A percentile compares a stretch with the other conserved stretches of the same genome.
Conservation (phyloP, 2,888 invertebrate genomes). For the Scrobipalpa costella region DNA sequence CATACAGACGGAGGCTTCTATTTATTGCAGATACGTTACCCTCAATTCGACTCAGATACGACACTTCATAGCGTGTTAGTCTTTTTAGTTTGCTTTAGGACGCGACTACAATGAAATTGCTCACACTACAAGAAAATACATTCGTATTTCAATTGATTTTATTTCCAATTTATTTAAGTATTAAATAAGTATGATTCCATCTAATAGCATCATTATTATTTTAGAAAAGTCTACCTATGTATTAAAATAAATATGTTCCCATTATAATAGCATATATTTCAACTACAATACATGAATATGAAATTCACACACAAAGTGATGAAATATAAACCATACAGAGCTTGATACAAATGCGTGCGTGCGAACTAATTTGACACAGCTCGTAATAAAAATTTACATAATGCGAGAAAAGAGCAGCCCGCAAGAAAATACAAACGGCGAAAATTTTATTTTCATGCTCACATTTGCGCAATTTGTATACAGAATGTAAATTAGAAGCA, state of each 20-base stretch:
- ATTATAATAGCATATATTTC: not conserved
- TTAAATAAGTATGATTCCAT: too few species aligned
- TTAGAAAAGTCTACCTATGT: too few species aligned
- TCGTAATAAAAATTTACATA: constrained; percentile 74
- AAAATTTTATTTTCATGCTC: constrained; percentile 77
- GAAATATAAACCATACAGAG: constrained; percentile 28
- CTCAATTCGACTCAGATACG: constrained; percentile 15
- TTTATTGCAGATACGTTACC: constrained; percentile 19
- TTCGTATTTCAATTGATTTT: too few species aligned
- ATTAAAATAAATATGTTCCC: too few species aligned
- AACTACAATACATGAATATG: not conserved
- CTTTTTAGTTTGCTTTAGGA: not conserved
- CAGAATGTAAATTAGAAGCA: constrained; percentile 76
- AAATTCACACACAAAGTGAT: not conserved
- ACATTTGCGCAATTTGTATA: constrained; percentile 78
- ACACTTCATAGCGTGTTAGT: constrained; percentile 16
- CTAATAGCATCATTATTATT: too few species aligned
- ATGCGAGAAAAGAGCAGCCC: constrained; percentile 69
- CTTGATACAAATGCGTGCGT: constrained; percentile 60
- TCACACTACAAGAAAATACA: too few species aligned
- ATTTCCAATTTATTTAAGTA: too few species aligned
- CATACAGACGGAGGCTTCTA: constrained; percentile 1
- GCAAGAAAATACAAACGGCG: constrained; percentile 72
- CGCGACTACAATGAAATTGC: not conserved
- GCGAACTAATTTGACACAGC: constrained; percentile 70